A percentile compares a stretch with the other conserved stretches of the same genome.
Evolutionary conservation across 2,797 vertebrate species (phyloP).

Genomic region (Hapalemur alaotrensis): DNA sequence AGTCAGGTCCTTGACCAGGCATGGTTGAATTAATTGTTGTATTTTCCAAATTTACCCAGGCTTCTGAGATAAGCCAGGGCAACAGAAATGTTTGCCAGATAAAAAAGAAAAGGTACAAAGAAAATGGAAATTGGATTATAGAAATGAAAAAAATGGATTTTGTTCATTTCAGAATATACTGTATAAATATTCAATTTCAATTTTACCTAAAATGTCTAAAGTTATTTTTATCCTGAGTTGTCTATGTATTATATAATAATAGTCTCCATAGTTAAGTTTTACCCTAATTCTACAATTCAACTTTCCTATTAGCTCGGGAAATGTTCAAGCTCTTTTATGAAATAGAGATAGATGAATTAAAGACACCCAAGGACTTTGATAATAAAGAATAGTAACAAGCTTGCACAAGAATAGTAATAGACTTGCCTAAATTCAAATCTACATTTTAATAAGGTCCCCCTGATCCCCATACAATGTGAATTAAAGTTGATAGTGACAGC

Average conservation of each 20-base stretch:
- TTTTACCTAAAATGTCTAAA: background rate
- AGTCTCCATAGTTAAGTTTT: background rate
- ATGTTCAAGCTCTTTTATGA: background rate
- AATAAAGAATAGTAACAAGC: background rate
- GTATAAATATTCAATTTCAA: background rate
- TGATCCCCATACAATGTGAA: background rate
- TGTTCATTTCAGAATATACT: background rate
- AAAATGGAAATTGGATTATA: background rate
- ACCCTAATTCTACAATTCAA: background rate
- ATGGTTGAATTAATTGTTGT: background rate
- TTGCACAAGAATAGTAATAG: background rate
- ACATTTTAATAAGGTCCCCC: background rate
- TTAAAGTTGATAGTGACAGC: background rate
- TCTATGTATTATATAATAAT: background rate
- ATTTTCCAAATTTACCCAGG: background rate
- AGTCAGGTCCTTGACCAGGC: background rate
- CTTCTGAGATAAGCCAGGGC: background rate
- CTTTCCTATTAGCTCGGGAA: background rate
- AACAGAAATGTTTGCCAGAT: background rate
- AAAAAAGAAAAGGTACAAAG: background rate
- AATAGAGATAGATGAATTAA: background rate
- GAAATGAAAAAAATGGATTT: background rate
- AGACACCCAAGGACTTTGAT: background rate
- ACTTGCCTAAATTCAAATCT: background rate
- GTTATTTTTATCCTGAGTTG: background rate